Base-by-base conservation (phyloP, 2,888 invertebrate species). In the Pristionchus maxplancki region DNA sequence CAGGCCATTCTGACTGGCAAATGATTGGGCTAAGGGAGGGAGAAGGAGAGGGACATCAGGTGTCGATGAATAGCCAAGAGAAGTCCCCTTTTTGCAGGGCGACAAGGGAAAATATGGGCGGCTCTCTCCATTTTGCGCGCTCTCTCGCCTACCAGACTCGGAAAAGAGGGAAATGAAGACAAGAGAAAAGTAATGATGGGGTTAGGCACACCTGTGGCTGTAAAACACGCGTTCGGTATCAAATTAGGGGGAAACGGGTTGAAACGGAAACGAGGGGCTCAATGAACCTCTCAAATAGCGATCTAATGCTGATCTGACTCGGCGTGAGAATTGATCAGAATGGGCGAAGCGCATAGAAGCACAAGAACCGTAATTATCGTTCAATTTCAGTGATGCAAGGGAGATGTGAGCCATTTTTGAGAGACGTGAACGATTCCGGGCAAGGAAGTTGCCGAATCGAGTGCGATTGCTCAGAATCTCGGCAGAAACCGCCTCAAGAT, bases 1-100 rank as follows among this genome's bases (percentile, higher is more conserved):
- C 15, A 37, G 37, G 71, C 1, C 71, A 24, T 71, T 71, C 71
- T 37, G 71, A 71, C 71, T 71, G 71, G 71, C 71, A 71, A 71
- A 71, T 37, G 71, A 71, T 34, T 28, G 78, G 37, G 1, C 24
- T 20, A 44, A 44, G 48, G 20, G 78, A 78, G 74, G 24, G 44
- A n/a, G 31, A 20, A 40, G n/a, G 71, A 37, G 71, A 74, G 78
- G 9, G 78, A 44, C 6, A 37, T 4, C 78, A 78, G 78, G 78
- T 78, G 78, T 78, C 28, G 78, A 44, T 78, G 78, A 78, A 78
- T 78, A n/a, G 44, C 5, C 11, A 9, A n/a, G 44, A 48, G 11
- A 2, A 44, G 67, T 15, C 31, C 78, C 2, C 17, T 74, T 40
- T 74, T 74, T 74, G 31, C n/a, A 24, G 40, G 40, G 37, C 34